Evolutionary conservation across 2,113 vertebrate species (phyloP), one percentile per base, ranked within the genome.

Genomic region (Xiphorhynchus elegans): DNA sequence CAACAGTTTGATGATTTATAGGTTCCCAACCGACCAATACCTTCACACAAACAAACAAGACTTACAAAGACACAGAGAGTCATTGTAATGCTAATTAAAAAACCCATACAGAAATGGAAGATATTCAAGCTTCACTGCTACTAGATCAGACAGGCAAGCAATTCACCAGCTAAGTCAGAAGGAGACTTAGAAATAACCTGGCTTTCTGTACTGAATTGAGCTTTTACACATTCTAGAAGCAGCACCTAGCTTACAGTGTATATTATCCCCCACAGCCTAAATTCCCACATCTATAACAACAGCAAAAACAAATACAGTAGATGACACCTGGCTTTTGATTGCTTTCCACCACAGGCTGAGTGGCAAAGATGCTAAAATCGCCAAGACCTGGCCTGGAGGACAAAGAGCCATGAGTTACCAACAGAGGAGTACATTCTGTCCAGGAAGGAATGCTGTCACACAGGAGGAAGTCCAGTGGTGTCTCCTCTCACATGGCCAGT

Each of bases 1-100:
- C 80, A 96, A 50, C 31, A 62, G 37, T 73, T 55, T 35, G 44
- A 76, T 85, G 78, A 97, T 95, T 91, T 93, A 89, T 9, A 46
- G 40, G 70, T 93, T 96, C 42, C 74, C 1, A 2, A 58, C 35
- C 1, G 1, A 92, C 21, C n/a, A 53, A 70, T 78, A 91, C n/a
- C 62, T 83, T 82, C 58, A 80, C 46, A 87, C 69, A 96, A 96
- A 87, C 26, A 96, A 90, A 73, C 23, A 89, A 78, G 33, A 84
- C 2, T 42, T 50, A 66, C 39, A 92, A 85, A 84, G 91, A 93
- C n/a, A 74, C 21, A 73, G 21, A 87, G 24, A 58, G 64, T 31
- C 18, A 40, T 72, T 13, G 14, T 20, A 84, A 29, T 21, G 25
- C 8, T 72, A 40, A 92, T 47, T n/a, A 3, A 69, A 46, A 25